Base-by-base conservation (phyloP, 2,113 vertebrate genomes). In the Lepisosteus oculatus region DNA sequence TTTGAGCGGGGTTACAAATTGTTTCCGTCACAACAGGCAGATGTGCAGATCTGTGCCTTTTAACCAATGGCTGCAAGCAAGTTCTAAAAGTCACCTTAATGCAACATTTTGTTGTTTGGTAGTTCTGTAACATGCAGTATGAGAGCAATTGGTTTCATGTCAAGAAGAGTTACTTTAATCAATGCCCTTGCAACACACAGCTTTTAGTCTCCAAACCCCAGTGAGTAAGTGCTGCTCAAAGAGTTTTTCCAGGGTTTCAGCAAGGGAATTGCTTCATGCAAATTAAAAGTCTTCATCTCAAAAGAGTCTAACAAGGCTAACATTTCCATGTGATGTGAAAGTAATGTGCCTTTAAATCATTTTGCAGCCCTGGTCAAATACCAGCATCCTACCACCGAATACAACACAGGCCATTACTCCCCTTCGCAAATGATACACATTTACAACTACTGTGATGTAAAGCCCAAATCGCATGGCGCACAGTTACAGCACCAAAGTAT, bases 361-460 rank as follows among this genome's bases (percentile, higher is more conserved):
- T 13, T 17, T 55, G 7, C 8, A 13, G 3, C 9, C 44, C 17
- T 57, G 68, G n/a, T 9, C 4, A 15, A 13, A 69, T 66, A 71
- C 76, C 79, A 77, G 80, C 77, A 83, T 76, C 71, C 79, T 65
- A 57, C 45, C 55, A 61, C 73, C 66, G 67, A 15, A 4, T 4
- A 42, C n/a, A 72, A 74, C 70, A 70, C 68, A 70, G 76, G 68
- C 62, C 2, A 8, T 78, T 77, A 78, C 72, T 80, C 73, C 73
- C 8, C 56, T 12, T 8, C 61, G 67, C 54, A 13, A 61, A 75
- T 82, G 82, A 69, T 76, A 67, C 54, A 54, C 65, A 70, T 73
- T 78, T 74, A 68, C 77, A 74, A 70, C 42, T 67, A 65, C 3
- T 17, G 72, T 82, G 81, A 85, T 83, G 77, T 61, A 83, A 68